Evolutionary conservation across 2,113 vertebrate genomes (phyloP), one percentile per base, ranked within the genome.

Genomic region (Orcinus orca): DNA sequence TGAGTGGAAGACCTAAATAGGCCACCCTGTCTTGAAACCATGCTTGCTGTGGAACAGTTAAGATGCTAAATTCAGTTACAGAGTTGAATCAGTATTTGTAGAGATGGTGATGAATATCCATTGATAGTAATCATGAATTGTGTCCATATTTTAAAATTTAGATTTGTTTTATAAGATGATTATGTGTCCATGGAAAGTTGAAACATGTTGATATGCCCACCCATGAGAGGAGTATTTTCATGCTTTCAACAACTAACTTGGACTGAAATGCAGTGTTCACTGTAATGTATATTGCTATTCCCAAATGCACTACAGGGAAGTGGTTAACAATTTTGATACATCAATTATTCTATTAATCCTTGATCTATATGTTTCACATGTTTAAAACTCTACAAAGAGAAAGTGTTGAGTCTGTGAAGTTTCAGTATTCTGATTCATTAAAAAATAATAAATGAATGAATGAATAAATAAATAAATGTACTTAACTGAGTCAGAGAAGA

Each of bases 1-100:
- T 53, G 53, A 53, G 53, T 53, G 15, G 53, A 53, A 53, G 53
- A 53, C 53, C 53, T 53, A 53, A 53, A 53, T 53, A 53, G 2
- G 3, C 6, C 33, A 76, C 13, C 3, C 1, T 73, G 2, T 63
- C 6, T 79, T 73, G 29, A 1, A 65, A 6, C 0, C 7, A 12
- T 70, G 6, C 10, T 68, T 95, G 26, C 1, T 2, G 1, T 58
- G 2, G 15, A 84, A 70, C 7, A 86, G 21, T 62, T 84, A 47
- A 1, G 6, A 25, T 26, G 5, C 2, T 44, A 65, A 55, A 65
- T 31, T 73, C 6, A 83, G 13, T 71, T 50, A 95, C 14, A 50
- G 4, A 47, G 10, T 76, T 36, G 10, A 65, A 29, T 18, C 6
- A 58, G 11, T 82, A 65, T 76, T 88, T 74, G 8, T 62, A 73